Conservation (phyloP, 2,113 vertebrate genomes). For the Heterochromis multidens region DNA sequence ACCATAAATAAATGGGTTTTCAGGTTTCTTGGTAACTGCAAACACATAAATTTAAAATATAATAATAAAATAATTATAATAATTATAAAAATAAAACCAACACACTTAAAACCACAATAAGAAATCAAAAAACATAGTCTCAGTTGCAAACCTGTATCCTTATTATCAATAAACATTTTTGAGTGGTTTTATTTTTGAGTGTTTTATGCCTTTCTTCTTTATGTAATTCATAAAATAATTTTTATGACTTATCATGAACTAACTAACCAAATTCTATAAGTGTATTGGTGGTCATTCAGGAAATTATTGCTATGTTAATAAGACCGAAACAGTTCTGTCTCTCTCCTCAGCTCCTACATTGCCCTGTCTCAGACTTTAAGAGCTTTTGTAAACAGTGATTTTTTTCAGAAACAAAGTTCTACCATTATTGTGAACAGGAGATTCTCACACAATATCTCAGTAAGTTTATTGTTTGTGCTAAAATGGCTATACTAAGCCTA, state of each 20-base stretch:
- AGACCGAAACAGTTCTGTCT: background rate
- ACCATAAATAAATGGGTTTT: slow-evolving; percentile 71
- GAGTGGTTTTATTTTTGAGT: background rate
- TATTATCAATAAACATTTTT: background rate
- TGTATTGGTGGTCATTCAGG: background rate
- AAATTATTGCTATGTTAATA: background rate
- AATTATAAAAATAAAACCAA: background rate
- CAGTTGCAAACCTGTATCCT: background rate
- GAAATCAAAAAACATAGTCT: background rate
- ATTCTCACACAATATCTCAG: background rate
- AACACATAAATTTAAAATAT: too few species aligned
- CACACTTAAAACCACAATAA: background rate
- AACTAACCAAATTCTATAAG: background rate
- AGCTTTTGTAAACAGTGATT: background rate
- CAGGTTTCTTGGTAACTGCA: slow-evolving; percentile 30
- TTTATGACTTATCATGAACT: background rate
- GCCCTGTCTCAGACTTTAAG: background rate
- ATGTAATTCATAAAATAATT: background rate
- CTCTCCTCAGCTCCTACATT: background rate
- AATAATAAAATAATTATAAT: too few species aligned
- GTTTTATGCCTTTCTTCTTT: background rate
- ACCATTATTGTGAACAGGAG: background rate
- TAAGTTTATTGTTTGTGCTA: background rate
- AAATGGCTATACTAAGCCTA: background rate
- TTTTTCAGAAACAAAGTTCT: background rate